Conservation (phyloP, 2,888 invertebrate species). For the Platycheirus rosarum region DNA sequence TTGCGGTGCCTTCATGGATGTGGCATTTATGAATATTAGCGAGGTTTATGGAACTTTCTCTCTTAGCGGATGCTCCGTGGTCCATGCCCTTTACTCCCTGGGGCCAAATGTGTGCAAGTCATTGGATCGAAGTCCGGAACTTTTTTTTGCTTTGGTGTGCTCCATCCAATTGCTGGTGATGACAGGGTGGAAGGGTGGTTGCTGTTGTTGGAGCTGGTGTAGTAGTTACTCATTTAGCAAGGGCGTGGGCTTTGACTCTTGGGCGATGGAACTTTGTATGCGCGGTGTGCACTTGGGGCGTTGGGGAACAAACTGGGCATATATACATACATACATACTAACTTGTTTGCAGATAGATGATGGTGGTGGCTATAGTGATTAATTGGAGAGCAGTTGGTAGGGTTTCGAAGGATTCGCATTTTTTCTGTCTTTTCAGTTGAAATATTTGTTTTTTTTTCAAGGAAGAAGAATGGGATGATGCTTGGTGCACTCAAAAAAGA, state of each 20-base stretch:
- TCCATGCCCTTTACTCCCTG: constrained; percentile 74
- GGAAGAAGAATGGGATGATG: background rate
- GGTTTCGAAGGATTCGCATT: background rate
- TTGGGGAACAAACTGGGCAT: constrained; percentile 42
- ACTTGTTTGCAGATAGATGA: constrained; percentile 1
- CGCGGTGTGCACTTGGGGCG: constrained; percentile 37
- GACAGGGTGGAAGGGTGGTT: constrained; percentile 34
- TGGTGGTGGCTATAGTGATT: constrained; percentile 31
- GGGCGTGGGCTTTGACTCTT: constrained; percentile 72
- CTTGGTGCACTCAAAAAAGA: too few relatives aligned
- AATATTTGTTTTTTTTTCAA: constrained; percentile 10
- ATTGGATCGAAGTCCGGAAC: constrained; percentile 70
- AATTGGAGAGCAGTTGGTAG: constrained; percentile 31
- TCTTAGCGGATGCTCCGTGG: constrained; percentile 69
- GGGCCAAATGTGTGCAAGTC: constrained; percentile 73
- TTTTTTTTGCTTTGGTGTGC: constrained; percentile 5
- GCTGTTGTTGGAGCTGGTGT: constrained; percentile 23
- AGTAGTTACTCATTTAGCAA: constrained; percentile 70
- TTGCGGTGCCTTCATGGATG: constrained; percentile 36
- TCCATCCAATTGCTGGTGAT: background rate
- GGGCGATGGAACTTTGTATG: constrained; percentile 67
- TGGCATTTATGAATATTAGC: constrained; percentile 70
- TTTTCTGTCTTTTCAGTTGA: background rate
- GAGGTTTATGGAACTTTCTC: constrained; percentile 72
- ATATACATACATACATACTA: constrained; percentile 18